Base-by-base conservation (phyloP, 2,113 vertebrate species). In the Clupea harengus region DNA sequence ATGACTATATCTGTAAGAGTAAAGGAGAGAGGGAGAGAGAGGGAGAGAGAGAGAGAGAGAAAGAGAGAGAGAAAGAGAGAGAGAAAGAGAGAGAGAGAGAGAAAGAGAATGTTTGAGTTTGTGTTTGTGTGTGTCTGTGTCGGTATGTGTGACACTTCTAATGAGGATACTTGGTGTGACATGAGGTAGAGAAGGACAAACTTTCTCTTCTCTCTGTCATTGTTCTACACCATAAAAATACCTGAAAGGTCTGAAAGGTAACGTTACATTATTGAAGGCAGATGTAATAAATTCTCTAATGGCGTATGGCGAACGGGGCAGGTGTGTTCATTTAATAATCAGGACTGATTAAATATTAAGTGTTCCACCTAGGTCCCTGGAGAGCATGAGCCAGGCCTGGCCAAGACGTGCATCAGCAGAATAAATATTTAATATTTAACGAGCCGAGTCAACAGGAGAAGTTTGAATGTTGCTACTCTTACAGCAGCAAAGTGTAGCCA, bases 261-360 rank as follows among this genome's bases (percentile, higher is more conserved):
- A 86, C 87, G 85, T 82, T 87, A 57, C 60, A 83, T 85, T 82
- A 86, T 90, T 86, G 86, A 88, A 49, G 81, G 9, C 20, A 54
- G n/a, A 9, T 85, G 81, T 81, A 78, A 86, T 83, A 81, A 87
- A 88, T 83, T 87, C 78, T 85, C 52, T 88, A 90, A 86, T 60
- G 2, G n/a, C 10, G n/a, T 86, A 85, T 47, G 86, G 82, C 11
- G 54, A 72, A 82, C 49, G 81, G 46, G 81, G n/a, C 81, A 49
- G 72, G 81, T 47, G 44, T 84, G 82, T 88, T 88, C 83, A 88
- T 88, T 39, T 87, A 88, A 85, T 90, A 45, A 89, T 88, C 54
- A 13, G 32, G 72, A 20, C 45, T 84, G 49, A 28, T 88, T n/a
- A 88, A 90, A 89, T 87, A 89, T 89, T 85, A 80, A 89, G 82